Conservation (phyloP, 2,797 vertebrate genomes). For the Otus scops region DNA sequence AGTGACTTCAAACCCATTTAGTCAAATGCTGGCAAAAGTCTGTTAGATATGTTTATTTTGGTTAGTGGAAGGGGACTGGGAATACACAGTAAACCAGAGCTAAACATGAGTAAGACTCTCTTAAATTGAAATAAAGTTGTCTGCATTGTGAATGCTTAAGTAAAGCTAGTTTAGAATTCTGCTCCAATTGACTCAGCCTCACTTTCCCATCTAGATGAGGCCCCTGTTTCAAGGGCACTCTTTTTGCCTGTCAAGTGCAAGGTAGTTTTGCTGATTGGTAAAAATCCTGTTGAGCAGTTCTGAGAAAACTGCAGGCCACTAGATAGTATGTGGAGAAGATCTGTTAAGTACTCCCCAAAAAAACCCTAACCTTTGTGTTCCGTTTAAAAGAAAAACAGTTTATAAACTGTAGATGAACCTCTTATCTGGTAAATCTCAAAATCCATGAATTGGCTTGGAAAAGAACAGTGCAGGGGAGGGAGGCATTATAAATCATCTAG, state of each 20-base stretch:
- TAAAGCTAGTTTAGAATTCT: background rate
- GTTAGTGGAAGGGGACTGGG: background rate
- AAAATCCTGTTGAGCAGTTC: background rate
- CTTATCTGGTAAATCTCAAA: conserved; percentile 50
- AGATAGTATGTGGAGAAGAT: background rate
- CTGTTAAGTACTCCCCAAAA: background rate
- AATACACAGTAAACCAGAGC: background rate
- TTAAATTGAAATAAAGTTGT: background rate
- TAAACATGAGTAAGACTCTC: background rate
- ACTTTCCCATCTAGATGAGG: background rate
- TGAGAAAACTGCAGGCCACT: background rate
- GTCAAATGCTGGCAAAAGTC: conserved; percentile 20
- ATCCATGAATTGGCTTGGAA: background rate
- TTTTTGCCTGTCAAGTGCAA: background rate
- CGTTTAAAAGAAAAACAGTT: background rate
- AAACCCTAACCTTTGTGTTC: background rate
- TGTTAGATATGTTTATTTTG: conserved; percentile 6
- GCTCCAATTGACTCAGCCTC: background rate
- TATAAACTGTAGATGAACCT: conserved; percentile 20
- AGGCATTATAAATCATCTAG: conserved; percentile 7
- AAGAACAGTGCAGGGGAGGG: background rate
- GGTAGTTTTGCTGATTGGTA: background rate
- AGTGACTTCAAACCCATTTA: conserved; percentile 1
- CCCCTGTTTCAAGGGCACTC: background rate
- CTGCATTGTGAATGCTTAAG: background rate